Conservation (phyloP, 1,140 invertebrate genomes). For the Oscheius sp. region DNA sequence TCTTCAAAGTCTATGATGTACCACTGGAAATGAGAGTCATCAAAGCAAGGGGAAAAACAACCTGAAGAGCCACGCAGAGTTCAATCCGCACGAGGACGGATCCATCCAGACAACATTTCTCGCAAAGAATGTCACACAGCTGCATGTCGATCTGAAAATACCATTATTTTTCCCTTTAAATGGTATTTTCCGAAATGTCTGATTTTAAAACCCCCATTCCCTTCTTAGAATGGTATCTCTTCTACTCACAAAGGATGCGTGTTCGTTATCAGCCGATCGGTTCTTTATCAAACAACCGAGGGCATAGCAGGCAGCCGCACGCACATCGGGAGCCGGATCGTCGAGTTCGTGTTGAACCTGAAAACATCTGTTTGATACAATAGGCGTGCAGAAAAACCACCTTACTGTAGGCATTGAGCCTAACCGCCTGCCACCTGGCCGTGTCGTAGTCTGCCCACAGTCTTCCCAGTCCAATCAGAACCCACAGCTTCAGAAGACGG, state of each 20-base stretch:
- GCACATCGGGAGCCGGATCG: slow-evolving; percentile 56
- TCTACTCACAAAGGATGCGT: slow-evolving; percentile 39
- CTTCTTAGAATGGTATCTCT: background rate
- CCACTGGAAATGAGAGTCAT: slow-evolving; percentile 44
- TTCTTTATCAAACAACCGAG: slow-evolving; percentile 57
- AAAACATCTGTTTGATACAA: background rate
- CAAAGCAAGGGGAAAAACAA: background rate
- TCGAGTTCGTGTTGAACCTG: slow-evolving; percentile 34
- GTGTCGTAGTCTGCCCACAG: slow-evolving; percentile 89
- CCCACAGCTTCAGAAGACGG: slow-evolving; percentile 79
- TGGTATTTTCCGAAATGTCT: background rate
- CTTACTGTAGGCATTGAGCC: slow-evolving; percentile 86
- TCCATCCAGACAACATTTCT: slow-evolving; percentile 56
- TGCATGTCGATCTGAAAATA: slow-evolving; percentile 58
- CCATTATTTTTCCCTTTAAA: no score
- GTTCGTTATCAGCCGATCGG: slow-evolving; percentile 50
- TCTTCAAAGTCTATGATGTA: slow-evolving; percentile 56
- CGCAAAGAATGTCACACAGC: slow-evolving; percentile 53
- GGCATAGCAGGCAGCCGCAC: slow-evolving; percentile 58
- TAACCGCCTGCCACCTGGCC: slow-evolving; percentile 88
- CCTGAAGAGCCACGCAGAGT: slow-evolving; percentile 52
- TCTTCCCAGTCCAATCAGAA: slow-evolving; percentile 85
- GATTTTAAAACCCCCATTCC: no score
- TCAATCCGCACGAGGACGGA: slow-evolving; percentile 53
- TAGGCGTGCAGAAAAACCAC: slow-evolving; percentile 15